phyloP scores from a whole-genome alignment of 2,797 vertebrate genomes.

The Holocentrus rufus region DNA sequence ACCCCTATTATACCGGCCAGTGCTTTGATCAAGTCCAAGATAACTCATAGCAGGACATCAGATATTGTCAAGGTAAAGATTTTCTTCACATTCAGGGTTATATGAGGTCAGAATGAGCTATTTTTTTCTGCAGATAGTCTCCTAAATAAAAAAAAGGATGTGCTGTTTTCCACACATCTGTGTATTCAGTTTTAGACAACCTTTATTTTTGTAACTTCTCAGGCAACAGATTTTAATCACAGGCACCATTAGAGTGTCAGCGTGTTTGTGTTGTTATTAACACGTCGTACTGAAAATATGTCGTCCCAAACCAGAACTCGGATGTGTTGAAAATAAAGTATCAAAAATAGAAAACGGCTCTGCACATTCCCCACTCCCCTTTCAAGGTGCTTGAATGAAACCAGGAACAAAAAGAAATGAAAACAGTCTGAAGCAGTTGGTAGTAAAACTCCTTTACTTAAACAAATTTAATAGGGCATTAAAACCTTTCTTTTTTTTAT shows the following conservation, averaged over 20 bases:
- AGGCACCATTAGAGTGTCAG: background rate
- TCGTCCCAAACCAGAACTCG: no score
- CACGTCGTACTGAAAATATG: no score
- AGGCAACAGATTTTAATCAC: background rate
- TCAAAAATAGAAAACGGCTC: no score
- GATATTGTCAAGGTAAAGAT: conserved; percentile 28
- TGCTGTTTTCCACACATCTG: background rate
- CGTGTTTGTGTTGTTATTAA: no score
- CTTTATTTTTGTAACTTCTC: background rate
- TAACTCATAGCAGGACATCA: conserved; percentile 52
- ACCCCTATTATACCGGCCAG: background rate
- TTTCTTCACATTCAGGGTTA: conserved; percentile 12
- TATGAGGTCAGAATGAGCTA: conserved; percentile 30
- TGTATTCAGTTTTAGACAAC: background rate
- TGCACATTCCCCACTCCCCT: no score
- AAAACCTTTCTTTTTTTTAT: no score
- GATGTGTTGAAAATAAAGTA: no score
- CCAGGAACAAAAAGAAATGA: no score
- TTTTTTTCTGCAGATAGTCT: conserved; percentile 2
- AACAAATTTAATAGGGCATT: no score
- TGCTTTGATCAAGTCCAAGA: conserved; percentile 20
- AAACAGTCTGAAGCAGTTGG: no score
- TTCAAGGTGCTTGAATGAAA: no score
- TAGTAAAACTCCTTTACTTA: no score
- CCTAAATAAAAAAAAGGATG: background rate